Evolutionary conservation across 2,797 vertebrate genomes (phyloP).

Genomic region (Apogon talboti): DNA sequence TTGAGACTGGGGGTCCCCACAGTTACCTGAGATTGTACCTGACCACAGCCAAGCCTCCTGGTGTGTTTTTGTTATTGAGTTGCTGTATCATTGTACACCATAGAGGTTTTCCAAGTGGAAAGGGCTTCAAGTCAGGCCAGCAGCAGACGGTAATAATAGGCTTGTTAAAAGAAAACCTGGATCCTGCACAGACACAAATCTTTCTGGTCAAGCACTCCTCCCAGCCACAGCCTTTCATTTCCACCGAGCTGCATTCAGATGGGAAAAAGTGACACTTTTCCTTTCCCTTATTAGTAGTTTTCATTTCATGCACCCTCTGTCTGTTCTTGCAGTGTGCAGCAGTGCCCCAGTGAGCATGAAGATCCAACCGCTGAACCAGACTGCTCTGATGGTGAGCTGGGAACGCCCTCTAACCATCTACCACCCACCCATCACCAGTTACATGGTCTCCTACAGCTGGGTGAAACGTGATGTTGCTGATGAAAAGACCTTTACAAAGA

Average conservation of each 20-base stretch:
- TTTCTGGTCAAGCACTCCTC: constrained; percentile 44
- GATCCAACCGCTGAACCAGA: constrained; percentile 93
- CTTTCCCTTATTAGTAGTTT: constrained; percentile 2
- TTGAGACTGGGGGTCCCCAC: constrained; percentile 9
- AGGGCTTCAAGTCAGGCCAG: constrained; percentile 60
- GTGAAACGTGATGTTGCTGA: constrained; percentile 92
- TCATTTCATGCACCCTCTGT: constrained; percentile 15
- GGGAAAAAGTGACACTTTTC: neutral
- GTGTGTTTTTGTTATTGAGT: constrained; percentile 58
- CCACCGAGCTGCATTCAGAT: constrained; percentile 14
- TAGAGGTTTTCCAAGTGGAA: constrained; percentile 53
- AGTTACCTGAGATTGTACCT: constrained; percentile 19
- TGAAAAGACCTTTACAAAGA: constrained; percentile 96
- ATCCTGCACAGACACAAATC: constrained; percentile 32
- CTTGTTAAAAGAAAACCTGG: constrained; percentile 47
- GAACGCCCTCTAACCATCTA: constrained; percentile 92
- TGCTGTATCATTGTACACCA: constrained; percentile 60
- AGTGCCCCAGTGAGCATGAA: constrained; percentile 96
- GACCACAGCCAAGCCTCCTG: constrained; percentile 50
- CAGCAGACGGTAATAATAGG: constrained; percentile 65
- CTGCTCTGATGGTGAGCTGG: constrained; percentile 94
- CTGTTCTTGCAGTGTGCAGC: constrained; percentile 88
- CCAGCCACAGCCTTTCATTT: constrained; percentile 35
- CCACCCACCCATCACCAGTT: constrained; percentile 95
- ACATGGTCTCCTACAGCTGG: constrained; percentile 98